A percentile compares a stretch with the other conserved stretches of the same genome.
These are phyloP conservation scores for Nicator chloris DNA, from an alignment of 2,113 vertebrate genomes.

Conservation along the genomic window DNA sequence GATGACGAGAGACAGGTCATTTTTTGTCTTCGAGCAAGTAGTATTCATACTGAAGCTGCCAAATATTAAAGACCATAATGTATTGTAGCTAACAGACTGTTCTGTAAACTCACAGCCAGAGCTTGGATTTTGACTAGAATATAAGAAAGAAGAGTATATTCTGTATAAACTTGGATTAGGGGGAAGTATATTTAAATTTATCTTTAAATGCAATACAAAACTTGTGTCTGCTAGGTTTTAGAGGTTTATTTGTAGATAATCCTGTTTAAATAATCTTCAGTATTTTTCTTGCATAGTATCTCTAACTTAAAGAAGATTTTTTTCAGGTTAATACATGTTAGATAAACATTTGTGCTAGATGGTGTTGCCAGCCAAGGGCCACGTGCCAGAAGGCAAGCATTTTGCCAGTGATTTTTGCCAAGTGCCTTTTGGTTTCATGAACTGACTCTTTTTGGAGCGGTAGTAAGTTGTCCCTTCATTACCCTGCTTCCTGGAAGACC, in stretches of 20 bases:
- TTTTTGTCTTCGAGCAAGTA: not conserved
- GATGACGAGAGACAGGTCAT: not conserved
- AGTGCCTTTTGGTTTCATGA: not conserved
- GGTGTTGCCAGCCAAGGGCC: not conserved
- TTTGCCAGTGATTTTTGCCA: not conserved
- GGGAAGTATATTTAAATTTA: not conserved
- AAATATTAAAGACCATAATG: not conserved
- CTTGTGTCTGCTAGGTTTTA: not conserved
- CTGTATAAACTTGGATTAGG: not conserved
- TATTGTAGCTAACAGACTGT: not conserved
- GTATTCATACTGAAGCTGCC: not conserved
- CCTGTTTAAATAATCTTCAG: not conserved
- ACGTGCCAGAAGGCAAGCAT: accelerated
- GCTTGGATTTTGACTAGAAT: not conserved
- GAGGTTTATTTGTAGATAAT: not conserved
- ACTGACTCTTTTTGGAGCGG: not conserved
- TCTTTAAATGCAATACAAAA: not conserved
- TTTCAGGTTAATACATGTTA: not conserved
- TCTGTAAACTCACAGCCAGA: not conserved
- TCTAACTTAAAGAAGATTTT: not conserved
- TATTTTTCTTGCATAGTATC: not conserved
- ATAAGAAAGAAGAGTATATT: not conserved
- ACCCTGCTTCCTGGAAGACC: not conserved
- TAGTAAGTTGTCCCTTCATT: not conserved
- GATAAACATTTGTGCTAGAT: not conserved